A percentile compares a stretch with the other conserved stretches of the same genome.
These are phyloP conservation scores for Mylabris sibirica DNA, from an alignment of 2,888 invertebrate genomes.

Conservation along the genomic window DNA sequence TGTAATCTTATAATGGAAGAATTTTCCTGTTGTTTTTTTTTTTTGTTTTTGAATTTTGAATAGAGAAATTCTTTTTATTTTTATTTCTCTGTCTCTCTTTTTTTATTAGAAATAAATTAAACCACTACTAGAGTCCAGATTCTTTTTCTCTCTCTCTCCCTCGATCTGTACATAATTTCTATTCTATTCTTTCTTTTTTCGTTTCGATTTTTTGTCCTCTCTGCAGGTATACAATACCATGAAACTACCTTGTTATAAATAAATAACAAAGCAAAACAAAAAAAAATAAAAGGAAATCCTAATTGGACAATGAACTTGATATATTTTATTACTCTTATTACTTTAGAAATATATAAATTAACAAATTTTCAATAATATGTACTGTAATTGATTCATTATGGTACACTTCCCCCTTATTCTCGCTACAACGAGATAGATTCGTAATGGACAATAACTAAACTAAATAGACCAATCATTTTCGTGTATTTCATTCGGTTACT, in stretches of 20 bases:
- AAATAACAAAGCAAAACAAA: background rate
- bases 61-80: background rate
- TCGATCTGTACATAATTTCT: background rate
- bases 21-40: background rate
- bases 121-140: background rate
- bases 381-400: too few relatives aligned
- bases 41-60: background rate
- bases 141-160: background rate
- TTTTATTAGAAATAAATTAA: constrained; percentile 1
- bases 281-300: background rate
- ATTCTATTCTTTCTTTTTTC: background rate
- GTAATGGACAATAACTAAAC: too few relatives aligned
- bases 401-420: too few relatives aligned
- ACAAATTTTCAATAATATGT: too few relatives aligned
- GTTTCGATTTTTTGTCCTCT: background rate
- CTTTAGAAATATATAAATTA: background rate
- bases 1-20: background rate
- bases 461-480: too few relatives aligned
- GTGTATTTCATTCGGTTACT: too few relatives aligned
- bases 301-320: background rate
- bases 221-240: background rate
- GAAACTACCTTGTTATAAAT: background rate
- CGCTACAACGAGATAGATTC: too few relatives aligned
- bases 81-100: too few relatives aligned
- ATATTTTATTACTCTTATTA: background rate